Evolutionary conservation across 2,888 invertebrate species (phyloP), one percentile per base, ranked within the genome.

Genomic region (Drosophila nr. fundita): DNA sequence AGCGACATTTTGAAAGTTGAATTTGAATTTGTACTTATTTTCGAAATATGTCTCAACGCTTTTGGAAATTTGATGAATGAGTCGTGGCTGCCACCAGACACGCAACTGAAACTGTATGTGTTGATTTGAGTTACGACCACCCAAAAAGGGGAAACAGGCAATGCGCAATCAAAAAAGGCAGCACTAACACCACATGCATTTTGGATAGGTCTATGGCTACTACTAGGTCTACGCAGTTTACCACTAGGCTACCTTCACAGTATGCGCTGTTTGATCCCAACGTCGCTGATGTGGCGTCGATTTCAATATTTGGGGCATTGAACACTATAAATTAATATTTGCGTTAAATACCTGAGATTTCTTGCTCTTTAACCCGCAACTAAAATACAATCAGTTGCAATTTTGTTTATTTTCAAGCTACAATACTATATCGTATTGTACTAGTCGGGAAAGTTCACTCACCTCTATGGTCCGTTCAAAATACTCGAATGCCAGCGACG

Each of bases 381-480:
- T 57, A 27, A 27, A 29, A 11, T n/a, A 11, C 24, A 42, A 42
- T 55, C 18, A 27, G 42, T 55, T 48, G 40, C 34, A 21, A 34
- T 32, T 55, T 42, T 55, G 55, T 40, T 34, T 45, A 40, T 57
- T 11, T 40, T 42, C 42, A 42, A 30, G 18, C 21, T 42, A 62
- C 4, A 53, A 24, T 11, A 21, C 40, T n/a, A 27, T 4, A 45
- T 15, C 24, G 45, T 8, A 8, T 24, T 45, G 45, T 13, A 27
- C 49, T 30, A 38, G 0, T 32, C 5, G 32, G 4, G 32, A 42
- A 24, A 74, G 84, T 64, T 74, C 77, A 92, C 93, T 93, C 93
- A 97, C 96, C 94, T 96, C 95, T 78, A 97, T 95, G 61, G 96
- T 96, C 92, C 95, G 95, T 93, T 97, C 96, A 91, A 97, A 96